Percentiles rank a stretch among this genome's conserved stretches.
Evolutionary conservation across 2,888 invertebrate genomes (phyloP).

Genomic region (Rhodophaea formosa): DNA sequence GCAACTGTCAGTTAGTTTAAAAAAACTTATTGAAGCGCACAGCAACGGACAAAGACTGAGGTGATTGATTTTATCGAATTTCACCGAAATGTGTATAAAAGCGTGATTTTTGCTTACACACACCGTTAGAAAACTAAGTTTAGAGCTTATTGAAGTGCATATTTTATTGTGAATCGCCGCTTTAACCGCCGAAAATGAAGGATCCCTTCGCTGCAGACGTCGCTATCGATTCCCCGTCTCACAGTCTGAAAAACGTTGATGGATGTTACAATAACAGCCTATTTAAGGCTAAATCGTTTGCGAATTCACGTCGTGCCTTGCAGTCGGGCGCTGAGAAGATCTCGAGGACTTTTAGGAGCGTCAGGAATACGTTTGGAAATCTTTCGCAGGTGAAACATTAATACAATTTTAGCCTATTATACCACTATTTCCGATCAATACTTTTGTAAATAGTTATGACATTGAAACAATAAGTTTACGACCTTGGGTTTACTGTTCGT

Average conservation of each 20-base stretch:
- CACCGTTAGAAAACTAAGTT: slow-evolving; percentile 25
- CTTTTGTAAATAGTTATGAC: neutral
- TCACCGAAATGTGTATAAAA: slow-evolving; percentile 44
- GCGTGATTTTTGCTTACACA: slow-evolving; percentile 30
- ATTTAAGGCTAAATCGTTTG: slow-evolving; percentile 73
- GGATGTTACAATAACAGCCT: slow-evolving; percentile 70
- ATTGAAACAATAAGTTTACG: neutral
- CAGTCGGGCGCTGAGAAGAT: slow-evolving; percentile 85
- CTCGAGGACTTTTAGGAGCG: slow-evolving; percentile 83
- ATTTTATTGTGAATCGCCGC: slow-evolving; percentile 22
- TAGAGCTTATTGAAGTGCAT: slow-evolving; percentile 17
- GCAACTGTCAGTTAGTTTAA: slow-evolving; percentile 24
- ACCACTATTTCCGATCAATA: neutral
- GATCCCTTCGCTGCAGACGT: slow-evolving; percentile 70
- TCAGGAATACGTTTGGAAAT: slow-evolving; percentile 84
- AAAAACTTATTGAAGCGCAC: slow-evolving; percentile 42
- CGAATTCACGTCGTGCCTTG: slow-evolving; percentile 83
- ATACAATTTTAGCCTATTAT: neutral
- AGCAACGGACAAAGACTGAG: slow-evolving; percentile 44
- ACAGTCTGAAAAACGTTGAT: slow-evolving; percentile 66
- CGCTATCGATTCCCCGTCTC: slow-evolving; percentile 69
- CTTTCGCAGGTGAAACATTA: slow-evolving; percentile 81
- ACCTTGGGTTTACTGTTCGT: no score
- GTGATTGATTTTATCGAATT: slow-evolving; percentile 44
- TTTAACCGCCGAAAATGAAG: slow-evolving; percentile 50